Base-by-base conservation (phyloP, 2,888 invertebrate species). In the Sesia bembeciformis region DNA sequence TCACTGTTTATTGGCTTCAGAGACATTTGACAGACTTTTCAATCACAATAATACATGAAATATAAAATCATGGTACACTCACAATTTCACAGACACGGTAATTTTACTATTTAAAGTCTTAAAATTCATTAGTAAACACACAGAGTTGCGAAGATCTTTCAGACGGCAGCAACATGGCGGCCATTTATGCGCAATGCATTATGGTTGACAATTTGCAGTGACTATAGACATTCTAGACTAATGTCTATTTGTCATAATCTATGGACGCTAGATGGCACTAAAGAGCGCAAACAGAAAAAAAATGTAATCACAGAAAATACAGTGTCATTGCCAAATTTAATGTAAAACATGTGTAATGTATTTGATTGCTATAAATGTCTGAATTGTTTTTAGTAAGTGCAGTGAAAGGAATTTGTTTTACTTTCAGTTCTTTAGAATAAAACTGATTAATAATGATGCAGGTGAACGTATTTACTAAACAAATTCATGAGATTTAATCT, bases 121-220 rank as follows among this genome's bases (percentile, higher is more conserved):
- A 88, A 87, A 90, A 83, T 81, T 81, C 88, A 90, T 85, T 90
- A 87, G 90, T 90, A 90, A 90, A 90, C 90, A 90, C 85, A 88
- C 81, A 85, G 80, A 90, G 84, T 85, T 84, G 85, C 84, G 90
- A 90, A 89, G 87, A 90, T 88, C 89, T 86, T 84, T 86, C 90
- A 88, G 89, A 88, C 90, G 85, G 88, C 86, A 88, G 89, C 88
- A 90, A 90, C 90, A 90, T 90, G 90, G 90, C 90, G 90, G 89
- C 90, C 90, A 89, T 90, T 85, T 89, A 89, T 90, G 90, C 90
- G 90, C 90, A 90, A 87, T 90, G 90, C 89, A 90, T 81, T 89
- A 84, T 82, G 88, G 86, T 90, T 90, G 90, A 89, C 90, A 89
- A 86, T 87, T 88, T 83, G 84, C 82, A 83, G 78, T 79, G 79